These are phyloP conservation scores for Drosophila conformis DNA, from an alignment of 2,888 invertebrate species.

Conservation along the genomic window DNA sequence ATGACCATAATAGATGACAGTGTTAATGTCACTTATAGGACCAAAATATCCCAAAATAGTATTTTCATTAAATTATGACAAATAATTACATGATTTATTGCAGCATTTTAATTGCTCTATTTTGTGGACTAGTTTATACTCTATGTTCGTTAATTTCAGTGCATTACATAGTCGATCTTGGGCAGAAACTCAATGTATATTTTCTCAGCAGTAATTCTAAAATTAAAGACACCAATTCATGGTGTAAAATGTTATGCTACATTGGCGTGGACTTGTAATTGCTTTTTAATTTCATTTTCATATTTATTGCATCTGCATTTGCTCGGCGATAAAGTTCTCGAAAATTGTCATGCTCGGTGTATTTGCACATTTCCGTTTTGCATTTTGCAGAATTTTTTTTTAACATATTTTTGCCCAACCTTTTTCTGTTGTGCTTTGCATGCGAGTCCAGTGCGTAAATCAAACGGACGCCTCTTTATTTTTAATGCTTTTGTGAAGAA, in stretches of 20 bases:
- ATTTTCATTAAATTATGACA: neutral
- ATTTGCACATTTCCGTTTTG: slow-evolving; percentile 49
- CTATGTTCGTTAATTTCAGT: neutral
- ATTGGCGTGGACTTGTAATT: slow-evolving; percentile 50
- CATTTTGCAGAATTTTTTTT: slow-evolving; percentile 5
- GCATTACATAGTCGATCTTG: slow-evolving; percentile 8
- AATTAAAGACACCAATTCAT: slow-evolving; percentile 18
- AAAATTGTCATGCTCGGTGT: slow-evolving; percentile 37
- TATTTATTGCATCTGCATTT: slow-evolving; percentile 40
- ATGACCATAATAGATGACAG: slow-evolving; percentile 8
- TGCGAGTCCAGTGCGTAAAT: slow-evolving; percentile 33
- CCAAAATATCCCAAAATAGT: neutral
- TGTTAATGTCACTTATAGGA: slow-evolving; percentile 4
- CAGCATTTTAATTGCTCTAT: neutral
- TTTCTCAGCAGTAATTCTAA: slow-evolving; percentile 13
- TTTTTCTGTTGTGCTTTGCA: slow-evolving; percentile 2
- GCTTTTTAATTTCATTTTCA: slow-evolving; percentile 57
- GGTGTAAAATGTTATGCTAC: slow-evolving; percentile 35
- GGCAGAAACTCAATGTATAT: neutral
- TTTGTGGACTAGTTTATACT: neutral
- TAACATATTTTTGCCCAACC: neutral
- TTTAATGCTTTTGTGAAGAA: slow-evolving; percentile 49
- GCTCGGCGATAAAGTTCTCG: slow-evolving; percentile 36
- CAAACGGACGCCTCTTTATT: slow-evolving; percentile 36
- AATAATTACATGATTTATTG: neutral